Percentiles rank a stretch among this genome's conserved stretches.
phyloP scores from a whole-genome alignment of 2,113 vertebrate species.

The Lepisosteus oculatus region DNA sequence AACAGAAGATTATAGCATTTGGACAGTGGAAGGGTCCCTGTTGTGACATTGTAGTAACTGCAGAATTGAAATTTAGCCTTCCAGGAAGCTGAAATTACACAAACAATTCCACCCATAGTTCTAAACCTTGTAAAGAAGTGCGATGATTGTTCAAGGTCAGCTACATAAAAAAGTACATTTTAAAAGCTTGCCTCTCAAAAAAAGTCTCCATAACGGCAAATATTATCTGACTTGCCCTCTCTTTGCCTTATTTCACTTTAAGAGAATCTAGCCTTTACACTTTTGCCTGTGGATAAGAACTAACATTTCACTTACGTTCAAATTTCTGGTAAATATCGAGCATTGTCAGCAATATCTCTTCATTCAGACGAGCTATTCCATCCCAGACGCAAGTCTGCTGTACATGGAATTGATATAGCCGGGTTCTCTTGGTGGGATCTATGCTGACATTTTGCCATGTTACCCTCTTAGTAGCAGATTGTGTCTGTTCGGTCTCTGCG shows the following conservation, averaged over 20 bases:
- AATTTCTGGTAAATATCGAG: constrained; percentile 39
- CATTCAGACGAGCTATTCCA: constrained; percentile 38
- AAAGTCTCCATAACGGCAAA: not conserved
- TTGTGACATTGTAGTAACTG: not conserved
- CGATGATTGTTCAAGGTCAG: constrained; percentile 15
- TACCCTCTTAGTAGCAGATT: not conserved
- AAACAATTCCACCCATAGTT: constrained; percentile 33
- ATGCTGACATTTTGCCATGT: not conserved
- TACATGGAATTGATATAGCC: constrained; percentile 28
- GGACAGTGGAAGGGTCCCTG: not conserved
- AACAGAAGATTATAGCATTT: not conserved
- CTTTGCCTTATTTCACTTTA: not conserved
- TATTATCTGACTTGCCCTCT: not conserved
- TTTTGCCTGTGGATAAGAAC: not conserved
- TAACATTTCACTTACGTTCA: constrained; percentile 26
- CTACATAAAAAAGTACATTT: constrained; percentile 1
- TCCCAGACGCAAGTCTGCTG: constrained; percentile 43
- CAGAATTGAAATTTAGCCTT: constrained; percentile 17
- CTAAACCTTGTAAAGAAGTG: constrained; percentile 22
- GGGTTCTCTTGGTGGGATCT: constrained; percentile 8
- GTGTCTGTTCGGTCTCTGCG: not conserved
- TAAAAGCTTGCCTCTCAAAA: not conserved
- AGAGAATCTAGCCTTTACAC: not conserved
- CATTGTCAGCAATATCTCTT: constrained; percentile 43
- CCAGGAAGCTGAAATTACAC: constrained; percentile 23